phyloP scores from a whole-genome alignment of 2,888 invertebrate genomes.

The Heteropelma amictum region DNA sequence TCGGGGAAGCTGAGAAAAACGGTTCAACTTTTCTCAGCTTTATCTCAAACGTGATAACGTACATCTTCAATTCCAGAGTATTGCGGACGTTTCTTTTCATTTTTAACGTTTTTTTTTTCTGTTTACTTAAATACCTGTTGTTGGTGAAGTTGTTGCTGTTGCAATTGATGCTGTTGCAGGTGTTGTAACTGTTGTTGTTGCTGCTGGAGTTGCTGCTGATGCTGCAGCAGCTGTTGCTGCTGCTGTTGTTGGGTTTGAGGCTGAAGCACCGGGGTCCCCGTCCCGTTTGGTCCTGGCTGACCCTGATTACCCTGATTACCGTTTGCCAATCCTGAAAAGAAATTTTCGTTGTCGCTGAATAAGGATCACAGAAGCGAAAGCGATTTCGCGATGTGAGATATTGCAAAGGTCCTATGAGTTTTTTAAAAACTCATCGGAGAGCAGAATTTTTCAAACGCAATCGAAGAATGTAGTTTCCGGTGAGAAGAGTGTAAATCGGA shows the following conservation, averaged over 20 bases:
- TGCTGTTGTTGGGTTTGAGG: constrained; percentile 70
- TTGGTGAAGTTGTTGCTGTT: constrained; percentile 80
- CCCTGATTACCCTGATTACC: constrained; percentile 70
- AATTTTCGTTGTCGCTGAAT: too few species aligned
- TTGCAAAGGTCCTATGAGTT: too few species aligned
- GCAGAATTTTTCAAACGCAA: too few species aligned
- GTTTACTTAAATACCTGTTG: constrained; percentile 79
- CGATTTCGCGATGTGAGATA: too few species aligned
- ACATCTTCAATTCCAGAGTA: constrained; percentile 21
- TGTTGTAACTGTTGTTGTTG: constrained; percentile 81
- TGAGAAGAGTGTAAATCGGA: too few species aligned
- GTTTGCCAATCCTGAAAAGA: constrained; percentile 70
- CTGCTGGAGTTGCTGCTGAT: constrained; percentile 77
- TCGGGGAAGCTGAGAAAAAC: neutral
- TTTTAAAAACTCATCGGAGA: too few species aligned
- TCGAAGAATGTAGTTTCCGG: too few species aligned
- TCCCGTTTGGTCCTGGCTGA: constrained; percentile 68
- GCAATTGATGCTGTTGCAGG: constrained; percentile 79
- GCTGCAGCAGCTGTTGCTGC: constrained; percentile 79
- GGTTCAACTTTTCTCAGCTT: constrained; percentile 19
- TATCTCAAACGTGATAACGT: neutral
- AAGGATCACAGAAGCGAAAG: constrained; percentile 4
- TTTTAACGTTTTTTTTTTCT: constrained; percentile 5
- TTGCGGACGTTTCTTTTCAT: constrained; percentile 7
- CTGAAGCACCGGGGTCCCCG: constrained; percentile 69